Evolutionary conservation across 1,140 invertebrate species (phyloP), one percentile per base, ranked within the genome.

Genomic region (Bombus confusus): DNA sequence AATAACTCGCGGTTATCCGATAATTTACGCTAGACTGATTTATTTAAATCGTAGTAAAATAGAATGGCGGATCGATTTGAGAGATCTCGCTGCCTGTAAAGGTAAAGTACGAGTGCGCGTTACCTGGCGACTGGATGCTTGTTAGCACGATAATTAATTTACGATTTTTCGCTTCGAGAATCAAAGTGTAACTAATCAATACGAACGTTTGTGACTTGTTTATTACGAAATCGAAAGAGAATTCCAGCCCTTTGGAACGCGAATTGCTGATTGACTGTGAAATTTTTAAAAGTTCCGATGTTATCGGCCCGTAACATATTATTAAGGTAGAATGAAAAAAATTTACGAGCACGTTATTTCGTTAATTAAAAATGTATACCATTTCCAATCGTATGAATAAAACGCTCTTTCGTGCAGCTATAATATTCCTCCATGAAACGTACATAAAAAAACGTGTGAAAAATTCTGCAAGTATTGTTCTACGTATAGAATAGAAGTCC

Each of bases 111-210:
- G 74, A 59, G 25, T 28, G 34, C 13, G 15, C 43, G 47, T 37
- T 57, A 43, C 41, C 43, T 39, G 43, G 12, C 15, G 52, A 18
- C 52, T 39, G 74, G 31, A 39, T 59, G 41, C 47, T 59, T 59
- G 74, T 22, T 52, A 37, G 73, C 22, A 22, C 31, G 74, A 76
- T 76, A 59, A 76, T 76, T 76, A 76, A 76, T 76, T 76, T 76
- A 76, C 74, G 74, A 76, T 76, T 76, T 76, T 76, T 76, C 74
- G 74, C 74, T 59, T n/a, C 74, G 74, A 0, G 52, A 39, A 28
- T 76, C 74, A 76, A 76, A 76, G 52, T 39, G 74, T 59, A 57
- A 75, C 52, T 76, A 76, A 76, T 76, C 74, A 39, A 59, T 59
- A 6, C 25, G 47, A 39, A 76, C 34, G 52, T 39, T 39, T 59